These are phyloP conservation scores for Sepioteuthis lessoniana DNA, from an alignment of 2,888 invertebrate genomes.

Conservation along the genomic window DNA sequence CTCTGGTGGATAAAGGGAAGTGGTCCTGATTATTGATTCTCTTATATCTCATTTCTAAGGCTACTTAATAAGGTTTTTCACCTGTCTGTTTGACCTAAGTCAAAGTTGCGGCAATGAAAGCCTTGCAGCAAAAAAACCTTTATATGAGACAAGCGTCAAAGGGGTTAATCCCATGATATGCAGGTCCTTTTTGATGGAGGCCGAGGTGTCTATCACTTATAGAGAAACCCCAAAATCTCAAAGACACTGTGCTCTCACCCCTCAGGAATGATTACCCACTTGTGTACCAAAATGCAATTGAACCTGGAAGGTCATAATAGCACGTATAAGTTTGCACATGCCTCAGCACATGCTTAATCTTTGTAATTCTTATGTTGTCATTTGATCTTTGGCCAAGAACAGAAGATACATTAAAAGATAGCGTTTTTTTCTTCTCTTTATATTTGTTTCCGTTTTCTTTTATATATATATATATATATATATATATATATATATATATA, in stretches of 20 bases:
- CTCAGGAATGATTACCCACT: background rate
- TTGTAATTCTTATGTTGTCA: background rate
- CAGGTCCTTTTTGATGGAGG: too few relatives aligned
- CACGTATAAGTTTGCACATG: background rate
- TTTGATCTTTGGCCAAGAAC: background rate
- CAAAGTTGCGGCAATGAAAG: background rate
- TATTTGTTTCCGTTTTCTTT: background rate
- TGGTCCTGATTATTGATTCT: background rate
- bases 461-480: background rate
- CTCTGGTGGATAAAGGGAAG: background rate
- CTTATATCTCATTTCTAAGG: background rate
- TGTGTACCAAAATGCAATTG: background rate
- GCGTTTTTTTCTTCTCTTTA: background rate
- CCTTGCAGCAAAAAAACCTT: background rate
- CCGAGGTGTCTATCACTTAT: background rate
- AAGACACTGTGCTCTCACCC: background rate
- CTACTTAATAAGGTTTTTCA: background rate
- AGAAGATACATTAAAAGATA: background rate
- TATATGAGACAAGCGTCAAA: background rate
- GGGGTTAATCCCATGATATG: background rate
- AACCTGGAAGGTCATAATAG: background rate
- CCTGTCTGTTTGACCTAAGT: background rate
- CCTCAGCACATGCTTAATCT: background rate
- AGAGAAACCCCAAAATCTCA: conserved; percentile 16
- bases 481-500: too few relatives aligned